Base-by-base conservation (phyloP, 1,140 invertebrate genomes). In the Mactra quadrangularis region DNA sequence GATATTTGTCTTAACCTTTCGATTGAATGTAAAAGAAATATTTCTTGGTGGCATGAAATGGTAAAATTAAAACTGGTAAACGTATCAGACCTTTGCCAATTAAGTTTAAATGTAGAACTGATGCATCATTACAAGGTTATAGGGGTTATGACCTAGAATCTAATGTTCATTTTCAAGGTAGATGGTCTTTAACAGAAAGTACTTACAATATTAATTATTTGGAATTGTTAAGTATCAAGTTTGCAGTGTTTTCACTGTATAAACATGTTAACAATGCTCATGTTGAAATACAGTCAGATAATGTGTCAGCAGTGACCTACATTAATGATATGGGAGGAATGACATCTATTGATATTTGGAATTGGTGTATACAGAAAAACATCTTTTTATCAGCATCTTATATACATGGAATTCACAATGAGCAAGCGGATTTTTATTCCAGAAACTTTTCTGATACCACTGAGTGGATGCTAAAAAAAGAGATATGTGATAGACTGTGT, bases 161-260 rank as follows among this genome's bases (percentile, higher is more conserved):
- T 55, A 22, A 68, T 19, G 15, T 22, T 7, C 38, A 15, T 31
- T 29, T 45, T 33, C 38, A 52, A 7, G 82, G 72, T 2, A 55
- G 45, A 22, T 87, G 79, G 86, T 33, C 74, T 22, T 4, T 15
- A 33, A 27, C 52, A 50, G 85, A 82, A 66, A 19, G 31, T 27
- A 17, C 35, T 22, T 4, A 77, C 33, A 22, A 57, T 55, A 83
- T 85, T 27, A 87, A 87, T 83, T 35, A 66, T 47, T 57, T 85
- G 31, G 84, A 85, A 60, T 50, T 87, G 19, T 45, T 64, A 33
- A 79, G 81, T 22, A 59, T 70, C 11, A 62, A 33, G 13, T 74
- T 75, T 25, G 41, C 79, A 0, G 25, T 86, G 13, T 47, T 64
- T 55, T 29, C 64, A 1, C 82, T 78, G 19, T 45, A 53, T 31